A percentile compares a stretch with the other conserved stretches of the same genome.
phyloP scores from a whole-genome alignment of 2,113 vertebrate genomes.

The Rhadina sibilatrix region DNA sequence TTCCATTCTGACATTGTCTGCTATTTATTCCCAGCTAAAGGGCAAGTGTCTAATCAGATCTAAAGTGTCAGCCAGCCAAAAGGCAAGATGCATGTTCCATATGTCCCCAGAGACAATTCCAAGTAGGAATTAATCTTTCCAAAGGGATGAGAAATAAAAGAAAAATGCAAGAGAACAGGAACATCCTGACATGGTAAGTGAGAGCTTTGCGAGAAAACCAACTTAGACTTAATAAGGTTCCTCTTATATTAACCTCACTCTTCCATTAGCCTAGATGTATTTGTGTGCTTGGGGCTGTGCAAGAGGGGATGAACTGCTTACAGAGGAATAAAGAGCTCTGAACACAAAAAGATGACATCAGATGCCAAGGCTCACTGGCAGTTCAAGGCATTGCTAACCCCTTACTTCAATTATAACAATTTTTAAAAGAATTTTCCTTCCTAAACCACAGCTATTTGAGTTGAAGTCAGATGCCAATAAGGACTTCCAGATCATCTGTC shows the following conservation, averaged over 20 bases:
- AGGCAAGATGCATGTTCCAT: background rate
- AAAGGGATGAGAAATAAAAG: background rate
- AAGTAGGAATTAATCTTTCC: background rate
- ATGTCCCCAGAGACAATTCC: background rate
- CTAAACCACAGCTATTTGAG: background rate
- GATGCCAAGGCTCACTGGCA: background rate
- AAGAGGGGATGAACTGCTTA: background rate
- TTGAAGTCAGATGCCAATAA: background rate
- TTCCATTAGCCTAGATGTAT: constrained; percentile 16
- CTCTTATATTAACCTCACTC: background rate
- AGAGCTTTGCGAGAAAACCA: background rate
- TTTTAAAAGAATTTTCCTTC: background rate
- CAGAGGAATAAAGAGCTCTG: background rate
- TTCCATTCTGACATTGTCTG: background rate
- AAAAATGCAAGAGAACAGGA: background rate
- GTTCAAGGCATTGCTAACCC: background rate
- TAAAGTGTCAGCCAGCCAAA: background rate
- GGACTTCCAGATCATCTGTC: background rate
- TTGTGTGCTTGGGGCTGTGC: background rate
- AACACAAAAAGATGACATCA: background rate
- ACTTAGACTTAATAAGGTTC: constrained; percentile 9
- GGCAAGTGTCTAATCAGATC: background rate
- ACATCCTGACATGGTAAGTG: background rate
- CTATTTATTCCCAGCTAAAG: background rate
- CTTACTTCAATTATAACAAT: background rate